Percentiles rank a stretch among this genome's conserved stretches.
These are phyloP conservation scores for Canis aureus DNA, from an alignment of 2,113 vertebrate genomes.

Conservation along the genomic window DNA sequence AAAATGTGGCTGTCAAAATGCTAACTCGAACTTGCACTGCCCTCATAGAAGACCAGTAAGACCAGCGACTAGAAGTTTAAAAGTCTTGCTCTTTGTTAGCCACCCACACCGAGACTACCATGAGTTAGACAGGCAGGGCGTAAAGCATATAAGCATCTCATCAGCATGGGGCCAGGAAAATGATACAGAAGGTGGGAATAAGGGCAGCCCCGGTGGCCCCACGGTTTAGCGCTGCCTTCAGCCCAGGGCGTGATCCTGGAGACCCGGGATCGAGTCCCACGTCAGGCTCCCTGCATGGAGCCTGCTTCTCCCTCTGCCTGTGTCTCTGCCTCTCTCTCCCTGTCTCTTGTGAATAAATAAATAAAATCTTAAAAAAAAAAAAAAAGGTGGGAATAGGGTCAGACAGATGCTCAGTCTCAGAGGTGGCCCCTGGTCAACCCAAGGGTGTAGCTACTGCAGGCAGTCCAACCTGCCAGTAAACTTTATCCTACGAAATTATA, in stretches of 20 bases:
- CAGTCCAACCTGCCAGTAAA: not conserved
- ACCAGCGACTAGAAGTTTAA: not conserved
- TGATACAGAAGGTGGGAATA: not conserved
- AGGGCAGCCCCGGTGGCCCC: not conserved
- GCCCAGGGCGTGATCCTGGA: too few relatives aligned
- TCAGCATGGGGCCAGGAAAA: not conserved
- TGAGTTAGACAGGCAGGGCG: not conserved
- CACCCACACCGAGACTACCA: not conserved
- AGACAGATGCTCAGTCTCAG: not conserved
- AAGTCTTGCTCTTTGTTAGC: not conserved
- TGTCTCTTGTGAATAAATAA: too few relatives aligned
- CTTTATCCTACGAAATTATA: not conserved
- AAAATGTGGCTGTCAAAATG: constrained; percentile 27
- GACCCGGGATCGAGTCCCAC: too few relatives aligned
- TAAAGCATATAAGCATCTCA: not conserved
- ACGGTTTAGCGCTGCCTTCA: too few relatives aligned
- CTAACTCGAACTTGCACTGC: not conserved
- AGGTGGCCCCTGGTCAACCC: not conserved
- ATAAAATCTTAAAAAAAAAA: too few relatives aligned
- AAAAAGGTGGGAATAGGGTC: not conserved
- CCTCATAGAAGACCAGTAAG: not conserved
- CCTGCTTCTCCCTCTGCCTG: too few relatives aligned
- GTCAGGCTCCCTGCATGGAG: too few relatives aligned
- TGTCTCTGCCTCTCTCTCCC: too few relatives aligned
- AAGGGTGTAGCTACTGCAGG: too few relatives aligned